Percentiles rank a stretch among this genome's conserved stretches.
Evolutionary conservation across 2,797 vertebrate species (phyloP).

Genomic region (Scolopax rusticola): DNA sequence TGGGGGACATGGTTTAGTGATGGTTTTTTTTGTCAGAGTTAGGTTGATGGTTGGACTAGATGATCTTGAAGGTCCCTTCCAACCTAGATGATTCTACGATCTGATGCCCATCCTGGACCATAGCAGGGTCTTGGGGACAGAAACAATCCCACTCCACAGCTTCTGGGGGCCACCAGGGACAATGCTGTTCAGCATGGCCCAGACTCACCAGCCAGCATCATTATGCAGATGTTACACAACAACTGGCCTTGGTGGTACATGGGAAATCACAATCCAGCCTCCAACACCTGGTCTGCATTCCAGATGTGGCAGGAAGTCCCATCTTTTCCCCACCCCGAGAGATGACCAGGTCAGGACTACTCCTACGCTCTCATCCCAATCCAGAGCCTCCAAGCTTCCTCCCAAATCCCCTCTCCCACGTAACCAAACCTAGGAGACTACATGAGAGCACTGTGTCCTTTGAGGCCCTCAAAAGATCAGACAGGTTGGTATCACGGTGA

Average conservation of each 20-base stretch:
- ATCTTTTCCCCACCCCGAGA: neutral
- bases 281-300: neutral
- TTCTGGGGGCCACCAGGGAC: neutral
- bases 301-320: neutral
- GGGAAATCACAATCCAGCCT: neutral
- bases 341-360: neutral
- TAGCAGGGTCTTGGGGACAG: neutral
- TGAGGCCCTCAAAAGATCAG: neutral
- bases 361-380: neutral
- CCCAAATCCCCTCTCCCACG: neutral
- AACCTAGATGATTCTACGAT: too few species aligned
- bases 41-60: too few species aligned
- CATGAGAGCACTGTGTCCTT: neutral
- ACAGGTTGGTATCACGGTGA: neutral
- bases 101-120: neutral
- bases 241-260: neutral
- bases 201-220: neutral
- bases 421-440: neutral
- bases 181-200: neutral
- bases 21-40: too few species aligned
- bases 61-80: too few species aligned
- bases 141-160: neutral
- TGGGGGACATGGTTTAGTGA: too few species aligned
- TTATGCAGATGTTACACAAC: accelerated
- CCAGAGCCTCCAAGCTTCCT: neutral